Evolutionary conservation across 2,888 invertebrate genomes (phyloP).

Genomic region (Hetaerina titia): DNA sequence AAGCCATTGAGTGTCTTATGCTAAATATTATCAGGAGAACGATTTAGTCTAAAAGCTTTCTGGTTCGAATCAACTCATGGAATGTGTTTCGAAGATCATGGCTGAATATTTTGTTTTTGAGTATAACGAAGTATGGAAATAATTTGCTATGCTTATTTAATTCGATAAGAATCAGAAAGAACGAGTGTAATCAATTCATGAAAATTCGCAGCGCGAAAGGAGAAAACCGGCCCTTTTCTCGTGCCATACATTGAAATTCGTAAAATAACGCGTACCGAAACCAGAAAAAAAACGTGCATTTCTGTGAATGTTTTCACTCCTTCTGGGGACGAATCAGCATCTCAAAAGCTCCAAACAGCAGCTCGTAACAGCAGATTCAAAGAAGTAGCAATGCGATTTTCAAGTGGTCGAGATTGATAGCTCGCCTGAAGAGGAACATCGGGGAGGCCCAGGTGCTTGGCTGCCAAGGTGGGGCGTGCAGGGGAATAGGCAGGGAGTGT

Average conservation of each 20-base stretch:
- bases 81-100: too few species aligned
- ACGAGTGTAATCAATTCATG: not conserved
- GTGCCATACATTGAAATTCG: not conserved
- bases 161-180: not conserved
- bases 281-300: not conserved
- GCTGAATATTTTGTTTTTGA: too few species aligned
- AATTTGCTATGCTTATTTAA: not conserved
- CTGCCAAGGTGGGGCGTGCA: not conserved
- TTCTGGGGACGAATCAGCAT: not conserved
- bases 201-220: not conserved
- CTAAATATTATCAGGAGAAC: too few species aligned
- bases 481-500: constrained; percentile 45
- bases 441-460: not conserved
- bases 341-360: not conserved
- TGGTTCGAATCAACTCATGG: too few species aligned
- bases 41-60: too few species aligned
- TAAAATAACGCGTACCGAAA: not conserved
- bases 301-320: not conserved
- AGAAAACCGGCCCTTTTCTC: not conserved
- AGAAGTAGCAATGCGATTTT: not conserved
- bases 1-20: too few species aligned
- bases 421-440: not conserved
- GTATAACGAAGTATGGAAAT: not conserved
- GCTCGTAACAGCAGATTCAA: not conserved
- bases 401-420: not conserved